A percentile compares a stretch with the other conserved stretches of the same genome.
phyloP scores from a whole-genome alignment of 2,888 invertebrate genomes.

The Asteroscopus sphinx region DNA sequence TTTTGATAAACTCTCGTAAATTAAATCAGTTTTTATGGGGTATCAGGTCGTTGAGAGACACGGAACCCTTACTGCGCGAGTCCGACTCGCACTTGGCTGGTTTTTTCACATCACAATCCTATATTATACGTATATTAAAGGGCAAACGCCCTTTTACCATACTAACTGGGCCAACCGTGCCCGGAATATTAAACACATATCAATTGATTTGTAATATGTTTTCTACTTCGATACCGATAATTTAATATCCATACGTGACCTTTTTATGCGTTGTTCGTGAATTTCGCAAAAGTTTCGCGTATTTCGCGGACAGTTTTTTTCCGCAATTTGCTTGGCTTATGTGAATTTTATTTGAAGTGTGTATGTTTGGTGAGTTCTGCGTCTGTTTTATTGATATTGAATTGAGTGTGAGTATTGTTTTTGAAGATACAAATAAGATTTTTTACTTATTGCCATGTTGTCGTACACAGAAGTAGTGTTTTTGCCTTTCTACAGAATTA shows the following conservation, averaged over 20 bases:
- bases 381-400: constrained; percentile 38
- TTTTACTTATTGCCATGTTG: constrained; percentile 14
- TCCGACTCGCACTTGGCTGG: too few relatives aligned
- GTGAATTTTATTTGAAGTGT: constrained; percentile 46
- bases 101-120: constrained; percentile 22
- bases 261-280: constrained; percentile 39
- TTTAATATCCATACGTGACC: constrained; percentile 59
- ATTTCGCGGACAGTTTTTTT: constrained; percentile 37
- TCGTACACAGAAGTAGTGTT: too few relatives aligned
- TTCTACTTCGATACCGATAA: constrained; percentile 55
- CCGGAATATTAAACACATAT: constrained; percentile 46
- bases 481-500: too few relatives aligned
- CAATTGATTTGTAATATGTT: constrained; percentile 63
- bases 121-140: too few relatives aligned
- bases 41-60: too few relatives aligned
- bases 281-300: constrained; percentile 2
- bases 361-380: constrained; percentile 8
- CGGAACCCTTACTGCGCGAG: too few relatives aligned
- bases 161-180: constrained; percentile 51
- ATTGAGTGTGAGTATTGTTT: constrained; percentile 11
- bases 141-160: constrained; percentile 32
- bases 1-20: too few relatives aligned
- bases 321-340: constrained; percentile 43
- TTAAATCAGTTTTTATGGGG: too few relatives aligned
- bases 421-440: constrained; percentile 14